Evolutionary conservation across 1,140 invertebrate genomes (phyloP), one percentile per base, ranked within the genome.

Genomic region (Drosophila aff.): DNA sequence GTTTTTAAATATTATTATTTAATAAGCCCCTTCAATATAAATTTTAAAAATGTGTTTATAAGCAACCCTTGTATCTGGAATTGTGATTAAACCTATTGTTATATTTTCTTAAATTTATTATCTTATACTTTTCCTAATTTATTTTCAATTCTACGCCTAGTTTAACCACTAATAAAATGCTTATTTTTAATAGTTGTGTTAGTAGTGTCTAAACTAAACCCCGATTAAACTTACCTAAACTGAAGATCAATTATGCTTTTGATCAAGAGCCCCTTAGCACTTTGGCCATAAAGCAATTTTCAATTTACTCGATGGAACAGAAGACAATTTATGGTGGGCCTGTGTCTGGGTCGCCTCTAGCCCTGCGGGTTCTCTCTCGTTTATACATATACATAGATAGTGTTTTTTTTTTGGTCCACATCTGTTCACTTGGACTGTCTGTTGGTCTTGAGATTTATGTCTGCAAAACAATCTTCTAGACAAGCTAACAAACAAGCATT

Each of bases 401-500:
- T 26, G 33, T 64, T 47, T 40, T 16, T 66, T 53, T 55, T 68
- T n/a, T 55, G 63, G 47, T 53, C 38, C 64, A 52, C 67, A 71
- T 71, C 68, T 74, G 44, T 65, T 65, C 40, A 59, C 41, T 82
- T 55, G 67, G 52, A 41, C 61, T 83, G 81, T 80, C 81, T 76
- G 58, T 76, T 57, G 73, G 71, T 72, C 62, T 80, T 53, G 73
- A 84, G 81, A 84, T 84, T 84, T 84, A 83, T 83, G 81, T 83
- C 72, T 76, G 60, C 81, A 80, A 83, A 76, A 76, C 74, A 76
- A 79, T 67, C 61, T 71, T 76, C 47, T 50, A 83, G 75, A 69
- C 81, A 63, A 66, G 64, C 80, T 63, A 82, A 82, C 76, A 84
- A 84, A 84, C 77, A 84, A 67, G 81, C 75, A 77, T 84, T 84